Percentiles rank a stretch among this genome's conserved stretches.
Evolutionary conservation across 2,888 invertebrate species (phyloP).

Genomic region (Barypeithes pellucidus): DNA sequence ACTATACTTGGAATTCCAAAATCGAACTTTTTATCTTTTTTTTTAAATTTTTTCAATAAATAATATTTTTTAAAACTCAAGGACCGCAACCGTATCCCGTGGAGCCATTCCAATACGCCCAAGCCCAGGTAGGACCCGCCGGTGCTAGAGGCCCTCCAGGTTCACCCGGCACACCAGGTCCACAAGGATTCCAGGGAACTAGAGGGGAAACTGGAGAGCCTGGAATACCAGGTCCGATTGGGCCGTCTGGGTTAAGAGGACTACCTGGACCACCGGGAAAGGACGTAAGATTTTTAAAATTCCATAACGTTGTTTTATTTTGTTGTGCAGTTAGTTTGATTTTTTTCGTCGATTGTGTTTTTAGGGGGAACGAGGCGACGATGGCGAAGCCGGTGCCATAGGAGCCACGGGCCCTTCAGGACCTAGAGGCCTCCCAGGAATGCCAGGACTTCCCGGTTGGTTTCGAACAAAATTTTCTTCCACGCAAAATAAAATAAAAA

Average conservation of each 20-base stretch:
- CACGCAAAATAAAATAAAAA: not conserved
- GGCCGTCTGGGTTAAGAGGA: conserved; percentile 77
- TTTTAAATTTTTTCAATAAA: too few species aligned
- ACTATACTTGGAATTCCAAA: too few species aligned
- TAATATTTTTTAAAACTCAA: too few species aligned
- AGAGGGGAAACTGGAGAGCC: conserved; percentile 87
- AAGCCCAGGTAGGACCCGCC: conserved; percentile 85
- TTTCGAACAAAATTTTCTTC: not conserved
- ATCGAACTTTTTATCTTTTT: conserved; percentile 12
- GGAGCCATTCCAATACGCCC: conserved; percentile 83
- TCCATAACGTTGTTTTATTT: too few species aligned
- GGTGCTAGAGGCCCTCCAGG: conserved; percentile 86
- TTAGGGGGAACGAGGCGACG: conserved; percentile 85
- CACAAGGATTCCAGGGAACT: conserved; percentile 88
- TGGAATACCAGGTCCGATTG: conserved; percentile 78
- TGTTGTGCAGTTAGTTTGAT: too few species aligned
- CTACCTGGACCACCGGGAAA: conserved; percentile 82
- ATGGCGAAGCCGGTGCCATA: conserved; percentile 84
- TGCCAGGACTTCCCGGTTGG: conserved; percentile 84
- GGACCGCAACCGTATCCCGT: conserved; percentile 58
- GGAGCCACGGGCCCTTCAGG: conserved; percentile 83
- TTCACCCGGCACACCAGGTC: conserved; percentile 75
- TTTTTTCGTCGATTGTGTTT: too few species aligned
- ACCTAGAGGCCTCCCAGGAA: conserved; percentile 80
- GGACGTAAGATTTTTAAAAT: conserved; percentile 77